Evolutionary conservation across 2,888 invertebrate genomes (phyloP).

Genomic region (Linnaemya vulpina): DNA sequence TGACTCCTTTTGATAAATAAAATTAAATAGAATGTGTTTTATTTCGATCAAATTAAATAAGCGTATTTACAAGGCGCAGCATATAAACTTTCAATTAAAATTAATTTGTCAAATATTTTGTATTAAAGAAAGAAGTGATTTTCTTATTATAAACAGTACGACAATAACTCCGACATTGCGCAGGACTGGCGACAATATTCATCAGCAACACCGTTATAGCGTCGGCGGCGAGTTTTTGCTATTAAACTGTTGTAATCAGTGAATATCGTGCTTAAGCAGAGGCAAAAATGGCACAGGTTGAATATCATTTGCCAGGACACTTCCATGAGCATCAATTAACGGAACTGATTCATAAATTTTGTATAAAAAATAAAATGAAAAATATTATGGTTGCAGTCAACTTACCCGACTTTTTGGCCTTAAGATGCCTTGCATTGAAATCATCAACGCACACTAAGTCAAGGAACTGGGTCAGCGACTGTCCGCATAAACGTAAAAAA

Average conservation of each 20-base stretch:
- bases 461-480: slow-evolving; percentile 7
- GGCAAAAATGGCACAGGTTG: background rate
- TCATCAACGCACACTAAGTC: slow-evolving; percentile 21
- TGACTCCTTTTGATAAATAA: too few species aligned
- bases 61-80: too few species aligned
- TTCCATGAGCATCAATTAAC: background rate
- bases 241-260: slow-evolving; percentile 8
- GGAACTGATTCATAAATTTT: background rate
- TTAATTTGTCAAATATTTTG: too few species aligned
- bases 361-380: too few species aligned
- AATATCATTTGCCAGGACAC: background rate
- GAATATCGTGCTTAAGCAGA: slow-evolving; percentile 9
- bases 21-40: too few species aligned
- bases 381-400: background rate
- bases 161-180: slow-evolving; percentile 74
- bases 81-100: too few species aligned
- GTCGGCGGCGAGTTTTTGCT: slow-evolving; percentile 66
- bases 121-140: too few species aligned
- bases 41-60: too few species aligned
- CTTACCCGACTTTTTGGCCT: slow-evolving; percentile 35
- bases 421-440: slow-evolving; percentile 27
- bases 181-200: slow-evolving; percentile 76
- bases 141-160: slow-evolving; percentile 73
- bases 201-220: slow-evolving; percentile 71
- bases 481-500: slow-evolving; percentile 38